A percentile compares a stretch with the other conserved stretches of the same genome.
Evolutionary conservation across 2,113 vertebrate species (phyloP).

Genomic region (Ancistrus triradiatus): DNA sequence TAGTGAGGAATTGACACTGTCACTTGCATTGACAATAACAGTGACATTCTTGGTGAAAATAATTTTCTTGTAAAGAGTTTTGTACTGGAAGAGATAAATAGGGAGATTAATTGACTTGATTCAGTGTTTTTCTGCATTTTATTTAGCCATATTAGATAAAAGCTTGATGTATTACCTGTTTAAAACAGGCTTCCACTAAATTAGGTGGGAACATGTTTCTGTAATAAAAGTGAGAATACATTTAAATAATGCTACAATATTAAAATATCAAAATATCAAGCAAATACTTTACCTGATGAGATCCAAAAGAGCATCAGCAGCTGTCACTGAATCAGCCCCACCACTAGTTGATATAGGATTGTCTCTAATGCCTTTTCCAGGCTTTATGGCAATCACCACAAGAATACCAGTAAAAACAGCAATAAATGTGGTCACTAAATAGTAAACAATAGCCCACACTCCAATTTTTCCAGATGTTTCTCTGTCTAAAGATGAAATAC

Average conservation of each 20-base stretch:
- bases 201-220: slow-evolving; percentile 99
- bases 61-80: slow-evolving; percentile 81
- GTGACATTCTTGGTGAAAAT: slow-evolving; percentile 74
- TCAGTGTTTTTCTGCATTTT: neutral
- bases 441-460: slow-evolving; percentile 83
- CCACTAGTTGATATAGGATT: slow-evolving; percentile 69
- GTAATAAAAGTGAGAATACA: slow-evolving; percentile 37
- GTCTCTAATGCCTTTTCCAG: slow-evolving; percentile 86
- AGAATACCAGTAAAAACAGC: slow-evolving; percentile 94
- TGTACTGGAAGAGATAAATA: slow-evolving; percentile 75
- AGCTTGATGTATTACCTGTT: slow-evolving; percentile 76
- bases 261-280: neutral
- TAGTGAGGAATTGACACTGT: slow-evolving; percentile 53
- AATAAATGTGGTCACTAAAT: slow-evolving; percentile 90
- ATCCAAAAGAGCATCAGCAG: slow-evolving; percentile 91
- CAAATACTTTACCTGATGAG: slow-evolving; percentile 77
- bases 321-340: slow-evolving; percentile 81
- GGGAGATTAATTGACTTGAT: neutral
- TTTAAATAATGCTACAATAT: neutral
- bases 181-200: slow-evolving; percentile 94
- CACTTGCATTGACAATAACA: slow-evolving; percentile 54
- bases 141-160: neutral
- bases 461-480: slow-evolving; percentile 93
- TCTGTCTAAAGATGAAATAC: slow-evolving; percentile 91
- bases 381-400: slow-evolving; percentile 85